phyloP scores from a whole-genome alignment of 2,113 vertebrate species.

The Epinephelus fuscoguttatus region DNA sequence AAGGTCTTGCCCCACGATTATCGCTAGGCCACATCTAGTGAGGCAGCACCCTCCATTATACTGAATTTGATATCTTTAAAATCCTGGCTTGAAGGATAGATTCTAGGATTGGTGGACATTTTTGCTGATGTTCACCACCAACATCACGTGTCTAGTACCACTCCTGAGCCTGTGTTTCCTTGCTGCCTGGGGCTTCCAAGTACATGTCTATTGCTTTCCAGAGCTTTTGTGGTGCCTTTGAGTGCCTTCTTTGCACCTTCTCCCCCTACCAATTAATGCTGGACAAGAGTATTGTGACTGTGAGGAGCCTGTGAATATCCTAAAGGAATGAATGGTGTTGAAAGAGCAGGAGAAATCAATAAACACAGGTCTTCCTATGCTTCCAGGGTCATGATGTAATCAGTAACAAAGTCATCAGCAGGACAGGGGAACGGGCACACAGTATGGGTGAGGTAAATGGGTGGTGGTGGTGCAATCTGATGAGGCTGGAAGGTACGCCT shows the following conservation, averaged over 20 bases:
- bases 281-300: not conserved
- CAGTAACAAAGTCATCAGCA: constrained; percentile 19
- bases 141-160: not conserved
- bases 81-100: not conserved
- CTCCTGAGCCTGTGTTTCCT: not conserved
- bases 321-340: constrained; percentile 6
- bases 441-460: not conserved
- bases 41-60: not conserved
- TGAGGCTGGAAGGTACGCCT: not conserved
- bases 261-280: constrained; percentile 5
- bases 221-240: not conserved
- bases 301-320: constrained; percentile 1
- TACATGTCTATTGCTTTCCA: not conserved
- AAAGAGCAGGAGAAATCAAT: constrained; percentile 28
- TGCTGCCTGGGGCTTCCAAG: not conserved
- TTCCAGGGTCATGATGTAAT: constrained; percentile 24
- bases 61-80: not conserved
- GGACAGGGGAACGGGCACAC: not conserved
- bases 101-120: not conserved
- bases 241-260: not conserved
- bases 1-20: not conserved
- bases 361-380: not conserved
- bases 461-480: not conserved
- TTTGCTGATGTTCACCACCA: not conserved
- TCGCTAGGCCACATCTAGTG: not conserved